Conservation (phyloP, 2,797 vertebrate species). For the Pelobates cultripes region DNA sequence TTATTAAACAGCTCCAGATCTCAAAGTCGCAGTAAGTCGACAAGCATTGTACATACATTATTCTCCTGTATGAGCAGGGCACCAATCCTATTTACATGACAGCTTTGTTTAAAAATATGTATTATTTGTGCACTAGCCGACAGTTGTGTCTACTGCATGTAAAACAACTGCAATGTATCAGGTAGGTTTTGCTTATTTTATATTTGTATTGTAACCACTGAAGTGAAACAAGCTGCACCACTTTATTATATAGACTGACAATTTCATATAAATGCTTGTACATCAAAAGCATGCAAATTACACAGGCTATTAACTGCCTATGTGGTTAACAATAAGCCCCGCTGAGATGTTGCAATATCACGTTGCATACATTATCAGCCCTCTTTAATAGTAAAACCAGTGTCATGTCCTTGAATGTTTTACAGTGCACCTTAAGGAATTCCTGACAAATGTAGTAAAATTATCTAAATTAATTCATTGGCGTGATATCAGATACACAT, state of each 20-base stretch:
- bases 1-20: too few relatives aligned
- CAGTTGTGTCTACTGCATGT: background rate
- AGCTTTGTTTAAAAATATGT: too few relatives aligned
- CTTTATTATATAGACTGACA: slow-evolving; percentile 5
- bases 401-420: too few relatives aligned
- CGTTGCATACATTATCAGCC: slow-evolving; percentile 28
- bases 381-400: background rate
- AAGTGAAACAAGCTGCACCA: slow-evolving; percentile 17
- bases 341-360: slow-evolving; percentile 6
- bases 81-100: too few relatives aligned
- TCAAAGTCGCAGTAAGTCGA: too few relatives aligned
- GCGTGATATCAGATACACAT: background rate
- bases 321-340: slow-evolving; percentile 19
- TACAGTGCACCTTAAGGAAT: too few relatives aligned
- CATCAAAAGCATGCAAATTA: slow-evolving; percentile 34
- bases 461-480: background rate
- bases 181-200: slow-evolving; percentile 16
- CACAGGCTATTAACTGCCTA: slow-evolving; percentile 26
- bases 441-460: background rate
- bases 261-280: slow-evolving; percentile 11
- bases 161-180: background rate
- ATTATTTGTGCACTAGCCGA: background rate
- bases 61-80: too few relatives aligned
- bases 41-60: too few relatives aligned
- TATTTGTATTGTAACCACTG: slow-evolving; percentile 38